These are phyloP conservation scores for Phania funesta DNA, from an alignment of 2,888 invertebrate species.

Conservation along the genomic window DNA sequence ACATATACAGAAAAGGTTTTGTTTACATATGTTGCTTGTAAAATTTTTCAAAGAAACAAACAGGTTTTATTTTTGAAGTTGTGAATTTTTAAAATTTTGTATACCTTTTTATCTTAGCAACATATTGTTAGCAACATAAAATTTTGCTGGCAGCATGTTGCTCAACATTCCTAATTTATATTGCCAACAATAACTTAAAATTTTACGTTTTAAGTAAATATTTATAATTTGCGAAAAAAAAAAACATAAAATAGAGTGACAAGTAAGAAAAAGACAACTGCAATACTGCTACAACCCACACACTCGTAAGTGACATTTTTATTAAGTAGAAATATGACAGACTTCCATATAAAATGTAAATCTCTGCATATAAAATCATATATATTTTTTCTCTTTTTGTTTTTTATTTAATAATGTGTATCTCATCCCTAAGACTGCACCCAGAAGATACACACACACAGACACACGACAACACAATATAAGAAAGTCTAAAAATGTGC, in stretches of 20 bases:
- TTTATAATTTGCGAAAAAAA: background rate
- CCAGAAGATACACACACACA: slow-evolving; percentile 32
- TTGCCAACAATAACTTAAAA: no score
- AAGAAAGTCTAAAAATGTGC: background rate
- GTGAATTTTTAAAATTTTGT: no score
- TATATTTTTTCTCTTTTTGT: no score
- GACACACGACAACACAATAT: background rate
- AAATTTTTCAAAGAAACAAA: no score
- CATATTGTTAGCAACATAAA: no score
- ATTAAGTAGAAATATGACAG: slow-evolving; percentile 65
- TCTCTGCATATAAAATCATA: slow-evolving; percentile 30
- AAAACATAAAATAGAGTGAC: background rate
- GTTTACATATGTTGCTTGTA: no score
- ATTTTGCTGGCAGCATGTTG: background rate
- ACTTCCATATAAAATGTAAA: slow-evolving; percentile 61
- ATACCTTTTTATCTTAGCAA: no score
- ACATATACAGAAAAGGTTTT: no score
- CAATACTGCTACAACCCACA: slow-evolving; percentile 52
- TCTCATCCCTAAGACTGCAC: slow-evolving; percentile 53
- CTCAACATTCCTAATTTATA: no score
- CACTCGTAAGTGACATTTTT: slow-evolving; percentile 62
- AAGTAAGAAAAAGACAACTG: slow-evolving; percentile 7
- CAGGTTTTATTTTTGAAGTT: no score
- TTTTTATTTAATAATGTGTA: slow-evolving; percentile 45
- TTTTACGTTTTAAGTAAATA: background rate